Percentiles rank a stretch among this genome's conserved stretches.
Conservation (phyloP, 64 coral and sea anemone species). For the Stichodactyla helianthus region DNA sequence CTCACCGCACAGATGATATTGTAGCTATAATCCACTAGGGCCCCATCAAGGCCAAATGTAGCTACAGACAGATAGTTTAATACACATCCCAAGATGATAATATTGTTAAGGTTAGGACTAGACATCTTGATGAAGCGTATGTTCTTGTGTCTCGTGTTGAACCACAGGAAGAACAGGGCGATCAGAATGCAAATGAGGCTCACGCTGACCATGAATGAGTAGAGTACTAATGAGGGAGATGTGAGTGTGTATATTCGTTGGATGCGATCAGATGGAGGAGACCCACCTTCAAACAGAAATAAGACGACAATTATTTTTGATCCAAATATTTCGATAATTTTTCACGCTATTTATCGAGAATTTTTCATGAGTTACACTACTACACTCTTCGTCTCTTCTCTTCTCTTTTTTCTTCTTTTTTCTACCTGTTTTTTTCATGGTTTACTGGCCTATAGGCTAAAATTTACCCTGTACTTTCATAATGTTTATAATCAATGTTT, state of each 20-base stretch:
- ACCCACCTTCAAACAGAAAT: conserved; percentile 38
- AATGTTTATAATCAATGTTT: no score
- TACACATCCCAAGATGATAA: conserved; percentile 64
- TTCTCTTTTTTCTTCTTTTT: neutral
- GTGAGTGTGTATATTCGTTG: conserved; percentile 42
- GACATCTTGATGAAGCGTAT: conserved; percentile 93
- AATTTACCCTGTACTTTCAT: no score
- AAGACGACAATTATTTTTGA: neutral
- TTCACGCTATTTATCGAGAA: no score
- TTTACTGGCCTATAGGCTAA: no score
- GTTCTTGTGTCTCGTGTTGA: conserved; percentile 51
- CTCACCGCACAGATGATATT: conserved; percentile 67
- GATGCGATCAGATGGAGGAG: conserved; percentile 61
- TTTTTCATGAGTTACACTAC: no score
- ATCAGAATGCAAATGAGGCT: conserved; percentile 37
- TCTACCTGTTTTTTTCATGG: neutral
- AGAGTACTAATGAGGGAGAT: conserved; percentile 52
- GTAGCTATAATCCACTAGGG: conserved; percentile 33
- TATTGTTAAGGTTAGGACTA: conserved; percentile 90
- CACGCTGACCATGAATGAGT: conserved; percentile 47
- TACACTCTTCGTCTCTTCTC: neutral
- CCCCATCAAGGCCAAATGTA: conserved; percentile 70
- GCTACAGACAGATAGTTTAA: conserved; percentile 76
- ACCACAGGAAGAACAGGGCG: conserved; percentile 84
- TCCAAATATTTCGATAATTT: no score